Base-by-base conservation (phyloP, 1,140 invertebrate genomes). In the Bombyx mandarina region DNA sequence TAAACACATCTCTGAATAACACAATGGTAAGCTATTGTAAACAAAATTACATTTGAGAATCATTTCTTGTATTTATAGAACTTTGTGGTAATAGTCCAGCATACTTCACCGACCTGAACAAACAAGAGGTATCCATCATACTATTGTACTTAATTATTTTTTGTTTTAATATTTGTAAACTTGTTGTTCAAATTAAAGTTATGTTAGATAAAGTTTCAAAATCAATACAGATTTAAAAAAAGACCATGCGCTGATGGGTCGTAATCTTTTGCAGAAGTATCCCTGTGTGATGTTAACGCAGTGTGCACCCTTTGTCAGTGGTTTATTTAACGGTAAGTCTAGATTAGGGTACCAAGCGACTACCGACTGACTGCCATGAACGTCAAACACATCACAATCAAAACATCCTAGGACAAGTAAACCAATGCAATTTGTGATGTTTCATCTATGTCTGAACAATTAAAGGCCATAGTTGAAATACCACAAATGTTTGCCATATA, bases 1-100 rank as follows among this genome's bases (percentile, higher is more conserved):
- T 56, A 61, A 62, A 58, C 61, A 65, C 79, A 82, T 80, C 69
- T 81, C 80, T 86, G 71, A 75, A 72, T 69, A 51, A 80, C 76
- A 63, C 55, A 60, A 63, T 67, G 51, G 52, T 69, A 73, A 75
- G 56, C 66, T 69, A 62, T 73, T 58, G 69, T 57, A 68, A 75
- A 77, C 71, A 71, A 79, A 85, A 78, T 74, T 87, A 82, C 79
- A 87, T 82, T 78, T 80, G 79, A 77, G 80, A 77, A 85, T 83
- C 81, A 76, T 88, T 88, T 86, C 85, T 86, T 89, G 79, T 89
- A 88, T 89, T 89, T 89, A 89, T 89, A 89, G 88, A 89, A 88
- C 86, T 89, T 89, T 89, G 88, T 88, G 88, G 85, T 88, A 88
- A 88, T 88, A 83, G 85, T 88, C 87, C 85, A 88, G 87, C 84